Percentiles rank a stretch among this genome's conserved stretches.
These are phyloP conservation scores for Euphonia xanthogaster DNA, from an alignment of 2,797 vertebrate genomes.

Conservation along the genomic window DNA sequence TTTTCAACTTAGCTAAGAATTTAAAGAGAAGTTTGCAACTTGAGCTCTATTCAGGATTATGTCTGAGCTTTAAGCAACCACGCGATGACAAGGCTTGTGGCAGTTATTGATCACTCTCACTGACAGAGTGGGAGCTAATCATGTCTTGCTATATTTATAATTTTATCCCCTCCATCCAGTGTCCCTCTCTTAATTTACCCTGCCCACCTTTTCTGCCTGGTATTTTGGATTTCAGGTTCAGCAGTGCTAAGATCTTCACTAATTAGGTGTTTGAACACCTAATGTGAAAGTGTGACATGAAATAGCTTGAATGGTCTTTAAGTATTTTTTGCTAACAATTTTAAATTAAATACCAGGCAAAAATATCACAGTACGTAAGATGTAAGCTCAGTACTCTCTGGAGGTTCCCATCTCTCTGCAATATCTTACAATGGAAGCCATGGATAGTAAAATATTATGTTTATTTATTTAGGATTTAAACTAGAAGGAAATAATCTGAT, in stretches of 20 bases:
- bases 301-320: neutral
- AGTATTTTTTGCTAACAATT: neutral
- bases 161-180: neutral
- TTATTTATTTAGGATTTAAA: neutral
- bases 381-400: neutral
- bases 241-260: neutral
- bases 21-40: neutral
- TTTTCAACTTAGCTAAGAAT: neutral
- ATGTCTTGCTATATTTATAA: neutral
- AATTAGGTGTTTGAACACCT: neutral
- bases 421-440: neutral
- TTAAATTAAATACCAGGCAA: neutral
- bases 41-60: neutral
- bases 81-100: neutral
- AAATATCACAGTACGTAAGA: neutral
- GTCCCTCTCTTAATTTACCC: neutral
- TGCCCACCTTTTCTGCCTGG: neutral
- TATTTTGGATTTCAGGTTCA: neutral
- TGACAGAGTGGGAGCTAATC: neutral
- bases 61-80: neutral
- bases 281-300: neutral
- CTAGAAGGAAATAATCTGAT: neutral
- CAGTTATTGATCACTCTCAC: neutral
- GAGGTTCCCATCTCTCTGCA: neutral
- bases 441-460: neutral